Evolutionary conservation across 2,888 invertebrate genomes (phyloP), one percentile per base, ranked within the genome.

Genomic region (Eudemis profundana): DNA sequence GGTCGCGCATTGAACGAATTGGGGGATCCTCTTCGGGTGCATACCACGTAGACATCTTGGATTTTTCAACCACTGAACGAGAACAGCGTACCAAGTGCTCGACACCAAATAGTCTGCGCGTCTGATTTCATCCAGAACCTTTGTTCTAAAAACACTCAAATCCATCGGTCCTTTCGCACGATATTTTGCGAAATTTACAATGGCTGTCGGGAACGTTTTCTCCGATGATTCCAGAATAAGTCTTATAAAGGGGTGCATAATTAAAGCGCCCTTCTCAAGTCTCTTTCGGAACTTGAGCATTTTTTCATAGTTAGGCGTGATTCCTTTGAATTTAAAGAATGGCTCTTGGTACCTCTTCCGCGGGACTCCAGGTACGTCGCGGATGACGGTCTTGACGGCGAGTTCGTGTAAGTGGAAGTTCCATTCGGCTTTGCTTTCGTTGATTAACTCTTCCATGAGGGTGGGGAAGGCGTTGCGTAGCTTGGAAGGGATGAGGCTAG

Each of bases 201-300:
- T 88, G 65, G 79, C 83, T 1, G 86, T 74, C 0, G 95, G 95
- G 71, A 95, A 87, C 3, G 82, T 83, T 62, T 78, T 84, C 51
- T 92, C 87, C 0, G 94, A 90, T 40, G 92, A 93, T 66, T 90
- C 85, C 5, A 94, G 78, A 12, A 95, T 86, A 68, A 92, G 93
- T 64, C 94, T 91, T 66, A 96, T 93, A 50, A 96, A 93, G 8
- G 94, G 93, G 75, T 95, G 94, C n/a, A 94, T 86, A 4, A 95
- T 85, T 56, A 95, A 90, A 38, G 95, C 93, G 42, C 92, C 93
- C 36, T 89, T 89, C 72, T 92, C 83, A 0, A 96, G 76, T 71
- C 89, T 90, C 47, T 93, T 92, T 38, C 94, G 92, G 75, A 89
- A 94, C 69, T 83, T 89, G 8, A 95, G 60, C 87, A 93, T 96